Base-by-base conservation (phyloP, 37 sponge, comb jelly and placozoan species). In the Spongilla lacustris region DNA sequence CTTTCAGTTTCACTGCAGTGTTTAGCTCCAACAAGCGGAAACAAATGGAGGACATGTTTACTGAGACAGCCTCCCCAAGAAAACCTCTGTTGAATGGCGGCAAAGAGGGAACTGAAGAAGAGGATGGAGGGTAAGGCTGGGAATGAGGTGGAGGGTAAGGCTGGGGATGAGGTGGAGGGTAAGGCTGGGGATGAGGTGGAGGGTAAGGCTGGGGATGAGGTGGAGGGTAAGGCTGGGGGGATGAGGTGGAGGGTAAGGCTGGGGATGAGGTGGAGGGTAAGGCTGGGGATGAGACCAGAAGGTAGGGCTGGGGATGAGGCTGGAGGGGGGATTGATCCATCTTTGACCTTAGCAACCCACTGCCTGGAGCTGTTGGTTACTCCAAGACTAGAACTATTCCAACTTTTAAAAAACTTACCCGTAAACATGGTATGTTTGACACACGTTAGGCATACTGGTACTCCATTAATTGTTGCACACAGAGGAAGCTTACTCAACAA, bases 11-110 rank as follows among this genome's bases (percentile, higher is more conserved):
- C 35, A 71, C 85, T 17, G 95, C 95, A 29, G 22, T 94, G 66
- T 91, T 94, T 50, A 91, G 91, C 85, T 86, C 95, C 12, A 79
- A 89, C 68, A 94, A 91, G 81, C 25, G 95, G 9, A 71, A 89
- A 22, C 86, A 94, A 76, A 37, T 94, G 82, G 95, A 94, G 74
- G 78, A 88, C 36, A 69, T 34, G 22, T 29, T 75, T 25, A 73
- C 75, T 38, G 83, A 88, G 21, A 49, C 72, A 58, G 82, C 83
- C 36, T 86, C 95, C 31, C 79, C 80, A 9, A 46, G 92, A 19
- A 76, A 83, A 10, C 81, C 77, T 0, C 77, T 91, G 29, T 77
- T 86, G 6, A 31, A 69, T 27, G 73, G 75, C 0, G 66, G 72
- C 31, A 74, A 66, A 2, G 50, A 37, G 0, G 58, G 66, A 0